Conservation (phyloP, 2,888 invertebrate genomes). For the Pollenia griseotomentosa region DNA sequence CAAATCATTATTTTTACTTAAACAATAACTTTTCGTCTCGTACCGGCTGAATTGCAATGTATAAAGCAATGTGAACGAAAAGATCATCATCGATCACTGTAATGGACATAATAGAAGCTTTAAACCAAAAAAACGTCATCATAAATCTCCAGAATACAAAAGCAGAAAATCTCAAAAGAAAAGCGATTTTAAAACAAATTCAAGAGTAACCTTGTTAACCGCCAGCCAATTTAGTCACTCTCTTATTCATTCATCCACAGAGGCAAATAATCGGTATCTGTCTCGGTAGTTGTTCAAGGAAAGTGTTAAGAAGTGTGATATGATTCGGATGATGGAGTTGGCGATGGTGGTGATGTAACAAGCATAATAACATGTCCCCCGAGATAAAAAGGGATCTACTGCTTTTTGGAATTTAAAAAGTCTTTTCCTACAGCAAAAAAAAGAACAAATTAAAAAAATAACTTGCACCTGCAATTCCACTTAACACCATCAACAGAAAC, state of each 20-base stretch:
- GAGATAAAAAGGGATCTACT: constrained; percentile 66
- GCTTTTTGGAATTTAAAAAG: constrained; percentile 57
- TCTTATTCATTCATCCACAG: constrained; percentile 22
- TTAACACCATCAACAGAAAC: constrained; percentile 62
- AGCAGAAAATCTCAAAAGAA: constrained; percentile 54
- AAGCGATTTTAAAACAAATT: constrained; percentile 64
- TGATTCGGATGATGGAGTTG: constrained; percentile 43
- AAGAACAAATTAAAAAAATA: constrained; percentile 37
- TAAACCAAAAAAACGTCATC: constrained; percentile 72
- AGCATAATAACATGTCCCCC: constrained; percentile 72
- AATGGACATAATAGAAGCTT: constrained; percentile 74
- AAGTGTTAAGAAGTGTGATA: constrained; percentile 69
- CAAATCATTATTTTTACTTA: constrained; percentile 70
- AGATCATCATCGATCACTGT: constrained; percentile 73
- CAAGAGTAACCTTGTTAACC: constrained; percentile 67
- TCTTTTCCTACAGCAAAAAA: constrained; percentile 29
- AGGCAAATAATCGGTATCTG: not conserved
- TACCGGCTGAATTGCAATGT: constrained; percentile 17
- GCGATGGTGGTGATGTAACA: constrained; percentile 67
- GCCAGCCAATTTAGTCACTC: constrained; percentile 24
- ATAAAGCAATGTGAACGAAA: constrained; percentile 32
- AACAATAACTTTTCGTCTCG: constrained; percentile 65
- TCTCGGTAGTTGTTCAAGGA: constrained; percentile 15
- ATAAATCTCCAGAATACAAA: constrained; percentile 67
- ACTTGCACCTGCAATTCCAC: constrained; percentile 71